A percentile compares a stretch with the other conserved stretches of the same genome.
Evolutionary conservation across 2,797 vertebrate genomes (phyloP).

Genomic region (Hoplostethus atlanticus): DNA sequence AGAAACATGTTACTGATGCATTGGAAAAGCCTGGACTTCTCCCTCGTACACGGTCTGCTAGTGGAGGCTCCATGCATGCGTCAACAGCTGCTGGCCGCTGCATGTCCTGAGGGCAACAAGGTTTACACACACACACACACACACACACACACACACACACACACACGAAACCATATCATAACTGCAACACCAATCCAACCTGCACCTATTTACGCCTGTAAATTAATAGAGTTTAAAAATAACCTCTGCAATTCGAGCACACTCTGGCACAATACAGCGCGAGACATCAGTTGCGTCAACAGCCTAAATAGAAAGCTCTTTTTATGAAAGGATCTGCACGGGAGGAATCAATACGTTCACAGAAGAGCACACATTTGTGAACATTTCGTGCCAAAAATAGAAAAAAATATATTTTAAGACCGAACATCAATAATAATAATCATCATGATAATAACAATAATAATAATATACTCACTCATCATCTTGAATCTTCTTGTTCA

Average conservation of each 20-base stretch:
- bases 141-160: constrained; percentile 50
- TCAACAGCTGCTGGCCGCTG: constrained; percentile 77
- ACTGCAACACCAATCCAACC: constrained; percentile 61
- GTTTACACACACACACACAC: constrained; percentile 51
- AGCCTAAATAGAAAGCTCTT: constrained; percentile 3
- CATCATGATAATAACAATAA: neutral
- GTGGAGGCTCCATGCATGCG: constrained; percentile 65
- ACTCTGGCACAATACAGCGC: constrained; percentile 31
- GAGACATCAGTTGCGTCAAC: constrained; percentile 25
- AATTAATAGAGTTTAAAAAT: constrained; percentile 78
- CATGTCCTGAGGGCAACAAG: constrained; percentile 68
- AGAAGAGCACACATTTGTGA: neutral
- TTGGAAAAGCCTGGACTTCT: constrained; percentile 23
- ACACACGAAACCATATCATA: constrained; percentile 50
- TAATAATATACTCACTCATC: neutral
- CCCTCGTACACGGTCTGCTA: constrained; percentile 30
- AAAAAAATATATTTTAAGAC: neutral
- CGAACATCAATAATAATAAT: neutral
- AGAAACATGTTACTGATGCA: constrained; percentile 11
- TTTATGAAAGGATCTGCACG: neutral
- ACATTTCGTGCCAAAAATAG: constrained; percentile 3
- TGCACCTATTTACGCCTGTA: constrained; percentile 60
- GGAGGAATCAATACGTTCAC: neutral
- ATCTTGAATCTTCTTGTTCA: neutral
- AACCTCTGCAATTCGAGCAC: constrained; percentile 51